These are phyloP conservation scores for Clanis bilineata DNA, from an alignment of 2,888 invertebrate species.

Conservation along the genomic window DNA sequence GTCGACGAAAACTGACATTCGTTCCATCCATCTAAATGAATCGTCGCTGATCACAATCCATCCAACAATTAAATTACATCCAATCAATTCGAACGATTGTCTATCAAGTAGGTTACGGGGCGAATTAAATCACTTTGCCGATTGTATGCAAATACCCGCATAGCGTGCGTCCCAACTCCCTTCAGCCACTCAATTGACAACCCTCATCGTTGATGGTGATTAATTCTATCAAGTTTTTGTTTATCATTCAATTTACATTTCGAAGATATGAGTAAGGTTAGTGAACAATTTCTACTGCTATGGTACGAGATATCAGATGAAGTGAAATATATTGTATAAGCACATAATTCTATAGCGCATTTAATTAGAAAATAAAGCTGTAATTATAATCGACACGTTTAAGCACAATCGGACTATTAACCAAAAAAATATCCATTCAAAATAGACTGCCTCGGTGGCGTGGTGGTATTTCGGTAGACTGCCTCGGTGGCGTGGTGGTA, in stretches of 20 bases:
- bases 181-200: neutral
- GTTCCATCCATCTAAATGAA: too few relatives aligned
- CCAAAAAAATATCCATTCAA: too few relatives aligned
- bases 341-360: too few relatives aligned
- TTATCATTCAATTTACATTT: neutral
- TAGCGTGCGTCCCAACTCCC: slow-evolving; percentile 43
- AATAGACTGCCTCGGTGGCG: too few relatives aligned
- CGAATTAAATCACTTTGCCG: slow-evolving; percentile 47
- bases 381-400: too few relatives aligned
- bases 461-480: too few relatives aligned
- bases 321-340: too few relatives aligned
- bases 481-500: too few relatives aligned
- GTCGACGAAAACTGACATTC: too few relatives aligned
- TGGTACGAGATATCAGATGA: too few relatives aligned
- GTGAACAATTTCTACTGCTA: neutral
- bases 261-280: neutral
- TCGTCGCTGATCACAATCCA: neutral
- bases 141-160: slow-evolving; percentile 74
- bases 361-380: too few relatives aligned
- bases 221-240: slow-evolving; percentile 16
- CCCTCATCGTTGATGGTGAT: slow-evolving; percentile 29
- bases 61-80: slow-evolving; percentile 1
- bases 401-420: too few relatives aligned
- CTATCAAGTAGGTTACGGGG: slow-evolving; percentile 47
- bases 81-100: slow-evolving; percentile 16